Evolutionary conservation across 2,113 vertebrate genomes (phyloP), one percentile per base, ranked within the genome.

Genomic region (Coreoperca whiteheadi): DNA sequence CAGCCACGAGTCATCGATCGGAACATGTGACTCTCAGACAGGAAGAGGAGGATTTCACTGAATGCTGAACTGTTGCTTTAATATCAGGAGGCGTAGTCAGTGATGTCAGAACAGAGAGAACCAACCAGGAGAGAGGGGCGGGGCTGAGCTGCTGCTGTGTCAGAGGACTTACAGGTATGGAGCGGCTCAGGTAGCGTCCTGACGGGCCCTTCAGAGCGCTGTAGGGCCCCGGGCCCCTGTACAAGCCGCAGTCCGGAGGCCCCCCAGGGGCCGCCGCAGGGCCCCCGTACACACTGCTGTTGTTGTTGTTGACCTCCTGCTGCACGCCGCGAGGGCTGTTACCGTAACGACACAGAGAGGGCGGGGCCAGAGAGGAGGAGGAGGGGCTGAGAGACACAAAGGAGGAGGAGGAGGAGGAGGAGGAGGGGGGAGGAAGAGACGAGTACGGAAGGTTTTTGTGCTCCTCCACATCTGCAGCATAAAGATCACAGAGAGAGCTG

Each of bases 271-370:
- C 76, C 30, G 34, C 72, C 15, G 61, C 69, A 23, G 89, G 77
- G 78, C 77, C 61, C 92, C 88, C 93, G 89, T 95, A 96, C 9
- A 95, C 90, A 91, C 96, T 96, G 93, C 95, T 96, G 96, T 98
- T 98, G 96, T 98, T 98, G 96, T 98, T 99, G 96, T 98, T 99
- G 93, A 97, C 95, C 86, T 99, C 97, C 20, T 86, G 89, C 78
- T 92, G 95, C 83, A 92, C 88, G 86, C 74, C 83, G 87, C 64
- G 94, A 80, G 89, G 93, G 84, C 83, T 92, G 8, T 94, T 96
- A 91, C 94, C 94, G 86, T 82, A 95, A 88, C 92, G 84, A 83
- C 84, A 68, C 56, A 95, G 91, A 86, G 94, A 88, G 85, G 87
- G 65, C 0, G 84, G 74, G 79, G 91, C 86, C 87, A 93, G 78